Base-by-base conservation (phyloP, 2,797 vertebrate species). In the Hydrocynus forskahlii region DNA sequence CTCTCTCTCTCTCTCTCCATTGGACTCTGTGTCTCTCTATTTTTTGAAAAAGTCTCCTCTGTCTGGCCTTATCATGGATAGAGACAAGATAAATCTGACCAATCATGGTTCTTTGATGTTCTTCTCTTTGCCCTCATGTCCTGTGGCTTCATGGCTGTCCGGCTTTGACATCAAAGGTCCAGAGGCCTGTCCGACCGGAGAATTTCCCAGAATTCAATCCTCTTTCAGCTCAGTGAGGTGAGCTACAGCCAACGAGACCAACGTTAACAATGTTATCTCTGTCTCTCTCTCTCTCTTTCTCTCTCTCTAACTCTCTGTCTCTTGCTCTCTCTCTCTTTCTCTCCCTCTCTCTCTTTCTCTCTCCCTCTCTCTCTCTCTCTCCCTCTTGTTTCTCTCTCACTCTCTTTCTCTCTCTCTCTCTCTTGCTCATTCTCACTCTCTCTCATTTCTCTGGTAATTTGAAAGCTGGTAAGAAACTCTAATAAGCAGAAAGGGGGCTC, bases 401-500 rank as follows among this genome's bases (percentile, higher is more conserved):
- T 35, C 6, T 16, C 17, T 52, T 7, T 71, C 45, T 35, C 23
- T 62, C n/a, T 66, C 9, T 43, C 25, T 81, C 77, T 75, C 59
- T 64, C 73, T 43, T 54, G 73, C 68, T 73, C 48, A 9, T 29
- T 40, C 17, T 52, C 63, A 64, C 35, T 60, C 62, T 73, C 68
- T 76, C 55, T 21, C 43, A n/a, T 25, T 43, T 75, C 38, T n/a
- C 64, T 12, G 6, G 8, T 67, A 67, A 45, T 67, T 66, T 80
- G 62, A 76, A 68, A 72, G 78, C 68, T 21, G 66, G 70, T 64
- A 77, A 82, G 77, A 75, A 52, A 40, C 63, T 55, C 55, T 71
- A 75, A 82, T 86, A 84, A 84, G 55, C 78, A 69, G 43, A 83
- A 83, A 50, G 45, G 62, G 75, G 67, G 69, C 81, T 75, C 73